Evolutionary conservation across 64 coral and sea anemone species (phyloP).

Genomic region (Acropora tenuis): DNA sequence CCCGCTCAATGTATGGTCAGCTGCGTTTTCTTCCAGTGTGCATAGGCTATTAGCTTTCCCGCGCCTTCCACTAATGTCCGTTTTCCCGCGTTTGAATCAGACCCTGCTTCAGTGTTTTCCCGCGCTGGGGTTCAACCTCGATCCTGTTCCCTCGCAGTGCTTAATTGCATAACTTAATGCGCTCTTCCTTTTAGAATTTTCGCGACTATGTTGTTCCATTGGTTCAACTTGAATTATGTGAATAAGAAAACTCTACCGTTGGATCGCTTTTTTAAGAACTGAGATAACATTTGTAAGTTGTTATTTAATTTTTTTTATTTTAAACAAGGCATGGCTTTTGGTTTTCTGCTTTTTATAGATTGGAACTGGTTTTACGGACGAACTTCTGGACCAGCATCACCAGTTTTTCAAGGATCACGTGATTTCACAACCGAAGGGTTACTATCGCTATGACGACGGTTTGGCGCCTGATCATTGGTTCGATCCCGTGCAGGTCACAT

Average conservation of each 20-base stretch:
- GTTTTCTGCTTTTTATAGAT: slow-evolving; percentile 43
- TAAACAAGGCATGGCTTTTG: background rate
- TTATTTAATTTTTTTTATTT: too few species aligned
- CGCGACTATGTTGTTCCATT: background rate
- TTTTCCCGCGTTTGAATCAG: background rate
- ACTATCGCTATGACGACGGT: slow-evolving; percentile 92
- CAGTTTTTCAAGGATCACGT: slow-evolving; percentile 90
- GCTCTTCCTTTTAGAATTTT: background rate
- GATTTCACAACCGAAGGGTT: slow-evolving; percentile 85
- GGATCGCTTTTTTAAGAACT: too few species aligned
- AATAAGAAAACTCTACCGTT: too few species aligned
- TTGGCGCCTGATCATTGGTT: slow-evolving; percentile 94
- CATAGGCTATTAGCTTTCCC: too few species aligned
- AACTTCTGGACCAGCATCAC: slow-evolving; percentile 84
- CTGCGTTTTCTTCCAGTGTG: background rate
- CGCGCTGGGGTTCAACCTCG: background rate
- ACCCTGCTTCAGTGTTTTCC: background rate
- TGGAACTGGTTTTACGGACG: slow-evolving; percentile 92
- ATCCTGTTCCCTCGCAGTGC: too few species aligned
- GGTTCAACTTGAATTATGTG: too few species aligned
- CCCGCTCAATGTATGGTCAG: background rate
- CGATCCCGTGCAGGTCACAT: slow-evolving; percentile 87
- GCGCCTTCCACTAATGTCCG: too few species aligned
- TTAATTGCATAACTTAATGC: background rate
- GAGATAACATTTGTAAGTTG: too few species aligned